Conservation (phyloP, 2,888 invertebrate species). For the Sabatieria punctata region DNA sequence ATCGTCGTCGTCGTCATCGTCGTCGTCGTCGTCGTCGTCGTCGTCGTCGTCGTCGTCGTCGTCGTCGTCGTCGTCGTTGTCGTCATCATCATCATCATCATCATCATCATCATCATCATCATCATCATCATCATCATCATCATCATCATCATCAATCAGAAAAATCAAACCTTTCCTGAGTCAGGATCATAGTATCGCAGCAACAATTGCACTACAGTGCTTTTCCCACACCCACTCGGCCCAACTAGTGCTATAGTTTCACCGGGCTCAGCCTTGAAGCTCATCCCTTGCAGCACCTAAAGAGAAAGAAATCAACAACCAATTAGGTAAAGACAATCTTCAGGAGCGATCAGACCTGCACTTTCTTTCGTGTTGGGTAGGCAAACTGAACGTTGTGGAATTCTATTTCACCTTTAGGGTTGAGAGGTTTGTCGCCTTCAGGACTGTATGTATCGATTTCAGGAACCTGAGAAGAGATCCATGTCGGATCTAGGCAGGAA, state of each 20-base stretch:
- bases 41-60: not conserved
- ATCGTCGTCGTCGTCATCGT: not conserved
- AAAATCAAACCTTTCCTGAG: constrained; percentile 24
- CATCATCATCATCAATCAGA: not conserved
- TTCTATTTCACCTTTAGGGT: constrained; percentile 46
- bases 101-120: constrained; percentile 5
- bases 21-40: not conserved
- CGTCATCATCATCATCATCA: not conserved
- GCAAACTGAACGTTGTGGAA: constrained; percentile 50
- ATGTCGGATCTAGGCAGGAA: too few relatives aligned
- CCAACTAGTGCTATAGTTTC: constrained; percentile 32
- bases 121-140: not conserved
- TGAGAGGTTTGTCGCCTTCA: constrained; percentile 43
- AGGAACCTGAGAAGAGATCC: too few relatives aligned
- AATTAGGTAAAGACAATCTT: not conserved
- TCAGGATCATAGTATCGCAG: constrained; percentile 57
- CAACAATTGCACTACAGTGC: constrained; percentile 54
- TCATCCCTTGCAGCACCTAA: constrained; percentile 14
- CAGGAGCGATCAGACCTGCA: too few relatives aligned
- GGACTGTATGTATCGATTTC: constrained; percentile 50
- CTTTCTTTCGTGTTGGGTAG: constrained; percentile 57
- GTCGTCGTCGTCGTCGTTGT: not conserved
- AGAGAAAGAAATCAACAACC: not conserved
- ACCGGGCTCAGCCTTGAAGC: constrained; percentile 15
- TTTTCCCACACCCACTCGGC: constrained; percentile 70